phyloP scores from a whole-genome alignment of 1,140 invertebrate genomes.

The Zaprionus kolodkinae region DNA sequence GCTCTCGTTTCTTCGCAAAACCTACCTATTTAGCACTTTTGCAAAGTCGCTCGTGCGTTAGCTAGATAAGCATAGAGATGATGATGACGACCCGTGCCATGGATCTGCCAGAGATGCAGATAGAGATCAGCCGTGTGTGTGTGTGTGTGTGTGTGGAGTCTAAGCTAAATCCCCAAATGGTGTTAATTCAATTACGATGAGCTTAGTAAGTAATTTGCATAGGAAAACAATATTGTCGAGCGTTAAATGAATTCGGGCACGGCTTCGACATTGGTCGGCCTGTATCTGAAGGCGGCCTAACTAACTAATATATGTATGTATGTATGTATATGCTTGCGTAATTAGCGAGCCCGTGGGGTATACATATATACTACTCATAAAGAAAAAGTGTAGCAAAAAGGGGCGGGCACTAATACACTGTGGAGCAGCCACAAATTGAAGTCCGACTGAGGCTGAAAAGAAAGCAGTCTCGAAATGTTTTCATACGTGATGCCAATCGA shows the following conservation, averaged over 20 bases:
- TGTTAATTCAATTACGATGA: constrained; percentile 77
- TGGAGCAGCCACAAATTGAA: not conserved
- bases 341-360: constrained; percentile 57
- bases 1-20: constrained; percentile 28
- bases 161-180: constrained; percentile 31
- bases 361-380: not conserved
- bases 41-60: constrained; percentile 30
- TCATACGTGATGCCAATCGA: constrained; percentile 52
- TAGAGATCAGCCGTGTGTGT: constrained; percentile 35
- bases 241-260: constrained; percentile 36
- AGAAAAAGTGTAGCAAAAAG: constrained; percentile 62
- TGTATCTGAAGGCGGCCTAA: constrained; percentile 13
- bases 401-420: constrained; percentile 8
- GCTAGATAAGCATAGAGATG: constrained; percentile 21
- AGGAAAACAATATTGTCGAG: constrained; percentile 55
- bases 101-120: constrained; percentile 26
- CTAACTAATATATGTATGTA: constrained; percentile 24
- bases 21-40: constrained; percentile 63
- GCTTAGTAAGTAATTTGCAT: constrained; percentile 75
- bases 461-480: constrained; percentile 49
- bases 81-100: constrained; percentile 39
- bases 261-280: too few species aligned
- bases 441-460: constrained; percentile 32
- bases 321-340: constrained; percentile 60
- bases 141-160: too few species aligned